Conservation (phyloP, 2,113 vertebrate genomes). For the Chrysochloris asiatica region DNA sequence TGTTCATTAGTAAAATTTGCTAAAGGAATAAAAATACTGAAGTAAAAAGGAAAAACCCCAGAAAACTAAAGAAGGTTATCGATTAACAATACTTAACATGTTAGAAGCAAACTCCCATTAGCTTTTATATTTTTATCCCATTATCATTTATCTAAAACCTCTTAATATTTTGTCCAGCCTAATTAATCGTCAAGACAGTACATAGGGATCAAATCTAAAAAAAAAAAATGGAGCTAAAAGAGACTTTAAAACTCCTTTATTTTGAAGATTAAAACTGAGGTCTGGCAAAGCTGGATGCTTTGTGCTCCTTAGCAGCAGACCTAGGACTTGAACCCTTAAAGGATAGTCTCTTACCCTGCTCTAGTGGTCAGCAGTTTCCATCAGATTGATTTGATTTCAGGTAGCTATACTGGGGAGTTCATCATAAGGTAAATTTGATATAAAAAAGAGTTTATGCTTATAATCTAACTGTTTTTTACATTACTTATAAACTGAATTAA, state of each 20-base stretch:
- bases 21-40: constrained; percentile 58
- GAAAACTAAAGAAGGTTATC: not conserved
- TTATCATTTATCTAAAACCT: constrained; percentile 36
- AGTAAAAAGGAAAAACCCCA: not conserved
- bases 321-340: too few species aligned
- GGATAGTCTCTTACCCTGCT: too few species aligned
- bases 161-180: not conserved
- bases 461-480: not conserved
- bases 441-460: not conserved
- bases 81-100: too few species aligned
- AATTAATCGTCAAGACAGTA: not conserved
- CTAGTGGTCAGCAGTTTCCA: not conserved
- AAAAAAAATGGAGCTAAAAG: too few species aligned
- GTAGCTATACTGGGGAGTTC: not conserved
- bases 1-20: constrained; percentile 75
- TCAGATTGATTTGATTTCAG: not conserved
- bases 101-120: too few species aligned
- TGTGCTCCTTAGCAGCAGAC: too few species aligned
- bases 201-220: too few species aligned
- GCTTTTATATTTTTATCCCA: too few species aligned
- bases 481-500: not conserved
- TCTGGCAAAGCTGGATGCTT: not conserved
- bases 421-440: not conserved
- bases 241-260: not conserved
- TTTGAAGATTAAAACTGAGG: not conserved